Evolutionary conservation across 1,140 invertebrate species (phyloP), one percentile per base, ranked within the genome.

Genomic region (Phthorimaea operculella): DNA sequence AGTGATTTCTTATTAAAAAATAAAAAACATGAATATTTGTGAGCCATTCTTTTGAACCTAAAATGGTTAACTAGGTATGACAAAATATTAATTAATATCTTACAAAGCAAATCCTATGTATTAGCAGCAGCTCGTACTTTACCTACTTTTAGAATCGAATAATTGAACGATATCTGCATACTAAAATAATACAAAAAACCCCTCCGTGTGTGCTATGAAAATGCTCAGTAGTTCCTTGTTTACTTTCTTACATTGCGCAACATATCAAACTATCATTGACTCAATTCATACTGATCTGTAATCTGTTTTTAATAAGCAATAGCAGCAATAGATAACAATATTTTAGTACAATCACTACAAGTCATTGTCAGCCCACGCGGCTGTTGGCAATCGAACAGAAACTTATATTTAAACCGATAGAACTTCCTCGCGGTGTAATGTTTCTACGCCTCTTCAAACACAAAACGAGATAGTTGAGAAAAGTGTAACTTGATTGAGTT

Each of bases 371-470:
- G 36, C 68, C 68, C 63, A 70, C 68, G 10, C n/a, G 36, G n/a
- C 36, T 39, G n/a, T 39, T 12, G 21, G 21, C 36, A 39, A 39
- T 39, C 36, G 36, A 39, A 34, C 33, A n/a, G n/a, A n/a, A n/a
- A n/a, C n/a, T n/a, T n/a, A n/a, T n/a, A n/a, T n/a, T n/a, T n/a
- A n/a, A n/a, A n/a, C n/a, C n/a, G n/a, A 54, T 44, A 33, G 42
- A 36, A 28, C 21, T 28, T 28, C 21, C 21, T 28, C 21, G 2
- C 21, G 21, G 21, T 28, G 21, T 28, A 28, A 39, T 39, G 36
- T n/a, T 12, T n/a, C 10, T 55, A 65, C 60, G 66, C 60, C 66
- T 68, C 60, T 60, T 58, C 63, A 64, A 55, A 57, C 33, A 57
- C 34, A 39, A 33, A 12, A 9, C 21, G 21, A 28, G 21, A 28